phyloP scores from a whole-genome alignment of 1,140 invertebrate species.

The Zaprionus kolodkinae region DNA sequence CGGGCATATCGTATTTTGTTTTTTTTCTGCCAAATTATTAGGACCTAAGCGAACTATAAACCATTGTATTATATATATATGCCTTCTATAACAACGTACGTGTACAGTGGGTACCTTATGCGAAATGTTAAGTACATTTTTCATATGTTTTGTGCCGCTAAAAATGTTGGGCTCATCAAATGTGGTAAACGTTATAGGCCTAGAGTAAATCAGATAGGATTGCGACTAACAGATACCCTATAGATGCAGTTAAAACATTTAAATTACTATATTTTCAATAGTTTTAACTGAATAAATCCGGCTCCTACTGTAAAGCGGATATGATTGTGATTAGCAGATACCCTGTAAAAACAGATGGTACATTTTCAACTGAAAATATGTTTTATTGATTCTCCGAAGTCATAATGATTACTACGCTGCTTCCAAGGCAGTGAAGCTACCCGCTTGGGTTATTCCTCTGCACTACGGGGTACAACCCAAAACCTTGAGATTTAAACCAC shows the following conservation, averaged over 20 bases:
- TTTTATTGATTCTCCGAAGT: too few species aligned
- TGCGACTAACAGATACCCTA: neutral
- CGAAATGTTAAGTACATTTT: conserved; percentile 18
- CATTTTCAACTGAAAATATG: neutral
- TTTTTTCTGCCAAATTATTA: too few species aligned
- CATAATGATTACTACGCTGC: too few species aligned
- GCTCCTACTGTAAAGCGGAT: too few species aligned
- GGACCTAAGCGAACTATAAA: too few species aligned
- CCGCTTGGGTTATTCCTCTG: neutral
- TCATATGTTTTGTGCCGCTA: conserved; percentile 7
- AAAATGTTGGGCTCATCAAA: conserved; percentile 19
- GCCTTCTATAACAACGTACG: too few species aligned
- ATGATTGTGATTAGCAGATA: neutral
- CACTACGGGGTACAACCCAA: conserved; percentile 16
- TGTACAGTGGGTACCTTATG: neutral
- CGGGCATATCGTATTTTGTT: too few species aligned
- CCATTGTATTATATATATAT: too few species aligned
- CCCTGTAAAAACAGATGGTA: neutral
- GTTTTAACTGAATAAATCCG: too few species aligned
- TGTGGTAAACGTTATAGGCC: conserved; percentile 14
- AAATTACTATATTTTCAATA: too few species aligned
- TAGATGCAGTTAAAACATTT: too few species aligned
- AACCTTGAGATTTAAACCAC: conserved; percentile 52
- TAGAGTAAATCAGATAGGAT: neutral
- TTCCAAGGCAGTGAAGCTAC: neutral